Conservation (phyloP, 2,888 invertebrate species). For the Netelia melanura region DNA sequence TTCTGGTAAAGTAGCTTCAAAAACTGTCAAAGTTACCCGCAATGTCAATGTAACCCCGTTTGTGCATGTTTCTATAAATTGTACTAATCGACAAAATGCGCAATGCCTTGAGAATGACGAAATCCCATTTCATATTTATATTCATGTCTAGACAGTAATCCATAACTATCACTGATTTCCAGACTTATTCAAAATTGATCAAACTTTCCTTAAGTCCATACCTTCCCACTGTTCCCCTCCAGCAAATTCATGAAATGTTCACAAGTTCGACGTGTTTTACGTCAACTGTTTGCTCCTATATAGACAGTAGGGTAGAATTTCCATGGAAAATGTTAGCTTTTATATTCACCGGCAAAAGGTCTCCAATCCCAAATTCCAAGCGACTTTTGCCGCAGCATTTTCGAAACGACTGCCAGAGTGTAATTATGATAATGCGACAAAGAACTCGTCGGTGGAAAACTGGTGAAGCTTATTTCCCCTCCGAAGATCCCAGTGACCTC, state of each 20-base stretch:
- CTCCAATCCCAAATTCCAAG: slow-evolving; percentile 35
- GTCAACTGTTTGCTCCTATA: slow-evolving; percentile 1
- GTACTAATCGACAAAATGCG: too few species aligned
- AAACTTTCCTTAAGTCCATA: too few species aligned
- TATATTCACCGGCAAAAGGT: slow-evolving; percentile 41
- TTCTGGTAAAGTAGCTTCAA: too few species aligned
- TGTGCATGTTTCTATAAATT: too few species aligned
- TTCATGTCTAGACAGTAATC: too few species aligned
- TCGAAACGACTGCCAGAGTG: slow-evolving; percentile 49
- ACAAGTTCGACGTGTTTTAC: slow-evolving; percentile 26
- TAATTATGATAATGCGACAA: slow-evolving; percentile 60
- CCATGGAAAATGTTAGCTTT: slow-evolving; percentile 23
- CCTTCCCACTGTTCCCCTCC: too few species aligned
- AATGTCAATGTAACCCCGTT: too few species aligned
- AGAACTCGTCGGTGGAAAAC: slow-evolving; percentile 52
- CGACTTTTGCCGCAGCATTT: slow-evolving; percentile 34
- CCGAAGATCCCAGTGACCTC: slow-evolving; percentile 42
- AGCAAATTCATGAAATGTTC: neutral
- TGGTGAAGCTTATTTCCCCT: slow-evolving; percentile 49
- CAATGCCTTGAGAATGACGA: too few species aligned
- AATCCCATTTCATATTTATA: too few species aligned
- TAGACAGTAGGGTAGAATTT: neutral
- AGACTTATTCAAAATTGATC: too few species aligned
- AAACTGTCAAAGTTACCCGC: too few species aligned
- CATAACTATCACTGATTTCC: too few species aligned